A percentile compares a stretch with the other conserved stretches of the same genome.
phyloP scores from a whole-genome alignment of 2,797 vertebrate species.

The Neopelma chrysocephalum region DNA sequence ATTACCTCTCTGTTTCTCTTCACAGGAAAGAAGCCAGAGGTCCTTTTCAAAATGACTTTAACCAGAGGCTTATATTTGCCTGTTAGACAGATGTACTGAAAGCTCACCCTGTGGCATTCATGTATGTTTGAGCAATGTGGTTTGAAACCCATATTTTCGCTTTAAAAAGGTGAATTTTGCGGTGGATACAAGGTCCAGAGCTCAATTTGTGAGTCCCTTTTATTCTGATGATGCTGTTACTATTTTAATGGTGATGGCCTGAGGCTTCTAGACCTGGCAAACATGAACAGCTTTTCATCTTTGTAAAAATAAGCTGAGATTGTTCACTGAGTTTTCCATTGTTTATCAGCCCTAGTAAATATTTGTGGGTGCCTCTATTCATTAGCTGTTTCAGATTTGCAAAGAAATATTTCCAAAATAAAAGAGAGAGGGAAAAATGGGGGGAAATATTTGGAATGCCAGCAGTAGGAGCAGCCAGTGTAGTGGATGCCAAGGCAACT shows the following conservation, averaged over 20 bases:
- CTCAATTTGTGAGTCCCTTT: not conserved
- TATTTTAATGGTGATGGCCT: not conserved
- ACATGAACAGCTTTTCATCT: constrained; percentile 11
- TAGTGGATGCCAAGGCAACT: not conserved
- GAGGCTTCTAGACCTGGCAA: constrained; percentile 45
- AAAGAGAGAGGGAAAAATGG: not conserved
- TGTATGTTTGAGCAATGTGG: not conserved
- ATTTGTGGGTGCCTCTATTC: constrained; percentile 39
- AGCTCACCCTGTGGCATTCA: not conserved
- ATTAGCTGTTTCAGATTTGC: constrained; percentile 31
- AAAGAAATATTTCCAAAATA: not conserved
- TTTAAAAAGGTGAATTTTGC: not conserved
- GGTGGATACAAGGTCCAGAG: not conserved
- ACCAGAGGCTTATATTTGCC: not conserved
- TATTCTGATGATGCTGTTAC: not conserved
- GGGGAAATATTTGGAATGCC: not conserved
- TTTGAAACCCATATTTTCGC: not conserved
- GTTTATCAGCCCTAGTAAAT: constrained; percentile 63
- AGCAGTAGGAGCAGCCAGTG: not conserved
- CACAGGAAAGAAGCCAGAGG: not conserved
- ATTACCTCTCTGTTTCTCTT: not conserved
- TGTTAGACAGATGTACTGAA: not conserved
- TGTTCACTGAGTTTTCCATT: constrained; percentile 21
- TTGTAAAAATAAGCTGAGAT: constrained; percentile 23
- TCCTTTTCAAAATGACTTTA: not conserved